Base-by-base conservation (phyloP, 2,797 vertebrate species). In the Scolopax rusticola region DNA sequence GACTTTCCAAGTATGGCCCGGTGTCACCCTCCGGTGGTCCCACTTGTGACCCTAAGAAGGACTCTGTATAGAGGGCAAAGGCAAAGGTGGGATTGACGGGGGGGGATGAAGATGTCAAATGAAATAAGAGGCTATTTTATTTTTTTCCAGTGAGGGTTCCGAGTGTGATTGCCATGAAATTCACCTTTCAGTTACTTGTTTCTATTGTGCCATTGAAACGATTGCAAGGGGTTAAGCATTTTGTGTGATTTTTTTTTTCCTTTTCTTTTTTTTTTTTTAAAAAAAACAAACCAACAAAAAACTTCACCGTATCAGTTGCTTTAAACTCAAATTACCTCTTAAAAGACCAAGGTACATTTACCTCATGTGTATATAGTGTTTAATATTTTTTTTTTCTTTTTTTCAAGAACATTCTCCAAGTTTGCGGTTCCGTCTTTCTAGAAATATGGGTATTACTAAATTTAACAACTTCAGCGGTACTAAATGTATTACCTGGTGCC, bases 271-370 rank as follows among this genome's bases (percentile, higher is more conserved):
- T 47, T 36, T 33, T 9, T 40, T 61, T 41, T 19, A 12, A 3
- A 40, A n/a, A 74, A 96, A 95, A 93, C 95, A 57, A 63, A 15
- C 24, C 8, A 32, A 18, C 5, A 12, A 36, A n/a, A 30, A 43
- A 16, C 48, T 78, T 97, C 96, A 97, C 68, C 91, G 65, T 96
- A 95, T 97, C 96, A 18, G 53, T 97, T 98, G 97, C 98, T 98
- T 98, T 98, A 98, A 98, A 98, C 92, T 97, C 96, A 96, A 92
- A 99, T 99, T 99, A 99, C 99, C 99, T 99, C 98, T 98, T 98
- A 96, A 98, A 98, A 99, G 98, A 99, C 99, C 99, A 99, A 99
- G 99, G 98, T 99, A 98, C 99, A 99, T 98, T 99, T 99, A 99
- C 99, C 99, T 99, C 99, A 99, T 98, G 96, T 99, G 98, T 98